Evolutionary conservation across 2,797 vertebrate genomes (phyloP).

Genomic region (Craterocephalus amniculus): DNA sequence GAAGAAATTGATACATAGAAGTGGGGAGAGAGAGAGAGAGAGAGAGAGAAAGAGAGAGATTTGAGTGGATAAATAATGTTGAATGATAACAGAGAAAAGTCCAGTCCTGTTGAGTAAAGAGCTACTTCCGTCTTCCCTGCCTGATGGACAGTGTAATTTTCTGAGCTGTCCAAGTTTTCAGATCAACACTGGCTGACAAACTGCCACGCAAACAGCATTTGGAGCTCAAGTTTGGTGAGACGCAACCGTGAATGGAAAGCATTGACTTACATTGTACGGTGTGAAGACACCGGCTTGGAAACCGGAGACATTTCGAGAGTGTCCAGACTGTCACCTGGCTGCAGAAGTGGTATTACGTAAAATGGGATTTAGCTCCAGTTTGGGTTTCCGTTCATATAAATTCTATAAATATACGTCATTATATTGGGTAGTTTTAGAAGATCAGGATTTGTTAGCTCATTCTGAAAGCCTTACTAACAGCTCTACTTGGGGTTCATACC

Average conservation of each 20-base stretch:
- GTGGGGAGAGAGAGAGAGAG: too few relatives aligned
- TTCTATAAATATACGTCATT: background rate
- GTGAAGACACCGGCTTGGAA: background rate
- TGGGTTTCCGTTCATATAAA: background rate
- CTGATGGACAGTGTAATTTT: slow-evolving; percentile 10
- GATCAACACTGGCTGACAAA: slow-evolving; percentile 13
- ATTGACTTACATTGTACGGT: too few relatives aligned
- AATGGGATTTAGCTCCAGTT: background rate
- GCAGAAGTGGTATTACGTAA: slow-evolving; percentile 15
- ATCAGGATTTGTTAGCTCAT: background rate
- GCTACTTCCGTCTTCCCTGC: background rate
- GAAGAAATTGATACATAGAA: background rate
- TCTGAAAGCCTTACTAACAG: background rate
- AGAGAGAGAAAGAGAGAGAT: background rate
- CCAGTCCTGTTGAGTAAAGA: background rate
- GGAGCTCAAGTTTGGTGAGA: background rate
- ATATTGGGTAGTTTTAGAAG: background rate
- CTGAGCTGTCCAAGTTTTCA: background rate
- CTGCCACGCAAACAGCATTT: slow-evolving; percentile 64
- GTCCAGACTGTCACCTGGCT: slow-evolving; percentile 23
- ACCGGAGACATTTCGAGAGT: background rate
- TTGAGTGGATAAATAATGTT: background rate
- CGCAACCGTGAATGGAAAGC: background rate
- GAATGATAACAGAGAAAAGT: too few relatives aligned
- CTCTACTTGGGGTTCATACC: slow-evolving; percentile 44